phyloP scores from a whole-genome alignment of 2,113 vertebrate species.

The Corydoras sp. region DNA sequence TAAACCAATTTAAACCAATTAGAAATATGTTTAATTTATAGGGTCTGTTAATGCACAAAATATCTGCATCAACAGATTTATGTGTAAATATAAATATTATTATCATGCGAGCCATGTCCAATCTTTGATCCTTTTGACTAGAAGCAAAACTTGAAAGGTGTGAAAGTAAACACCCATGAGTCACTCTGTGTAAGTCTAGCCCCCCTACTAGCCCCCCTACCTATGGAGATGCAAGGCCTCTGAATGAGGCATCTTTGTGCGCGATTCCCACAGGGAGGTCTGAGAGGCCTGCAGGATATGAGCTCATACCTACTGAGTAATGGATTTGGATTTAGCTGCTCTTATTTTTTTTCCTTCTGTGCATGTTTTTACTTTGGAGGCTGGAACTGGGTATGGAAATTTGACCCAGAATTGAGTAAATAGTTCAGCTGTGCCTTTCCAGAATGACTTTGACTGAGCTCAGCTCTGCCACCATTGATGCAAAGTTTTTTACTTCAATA shows the following conservation, averaged over 20 bases:
- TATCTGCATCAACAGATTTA: too few relatives aligned
- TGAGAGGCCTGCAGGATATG: conserved; percentile 30
- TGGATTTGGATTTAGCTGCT: background rate
- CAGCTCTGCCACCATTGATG: too few relatives aligned
- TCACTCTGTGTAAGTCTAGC: conserved; percentile 3
- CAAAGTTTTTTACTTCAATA: too few relatives aligned
- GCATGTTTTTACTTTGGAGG: conserved; percentile 26
- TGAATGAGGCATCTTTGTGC: conserved; percentile 10
- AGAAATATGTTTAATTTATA: too few relatives aligned
- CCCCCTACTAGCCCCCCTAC: background rate
- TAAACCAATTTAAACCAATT: too few relatives aligned
- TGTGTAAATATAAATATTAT: too few relatives aligned
- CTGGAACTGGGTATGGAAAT: conserved; percentile 28
- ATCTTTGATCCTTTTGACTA: background rate
- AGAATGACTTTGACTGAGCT: too few relatives aligned
- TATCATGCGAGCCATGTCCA: background rate
- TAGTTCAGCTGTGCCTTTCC: too few relatives aligned
- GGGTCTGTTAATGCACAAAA: too few relatives aligned
- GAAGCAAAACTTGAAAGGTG: background rate
- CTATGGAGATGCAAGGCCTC: background rate
- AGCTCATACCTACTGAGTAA: conserved; percentile 39
- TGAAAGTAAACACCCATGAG: conserved; percentile 2
- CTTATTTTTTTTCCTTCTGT: background rate
- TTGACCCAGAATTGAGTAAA: background rate
- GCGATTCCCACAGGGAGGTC: conserved; percentile 14